A percentile compares a stretch with the other conserved stretches of the same genome.
Evolutionary conservation across 2,888 invertebrate species (phyloP).

Genomic region (Drosophila anomalata): DNA sequence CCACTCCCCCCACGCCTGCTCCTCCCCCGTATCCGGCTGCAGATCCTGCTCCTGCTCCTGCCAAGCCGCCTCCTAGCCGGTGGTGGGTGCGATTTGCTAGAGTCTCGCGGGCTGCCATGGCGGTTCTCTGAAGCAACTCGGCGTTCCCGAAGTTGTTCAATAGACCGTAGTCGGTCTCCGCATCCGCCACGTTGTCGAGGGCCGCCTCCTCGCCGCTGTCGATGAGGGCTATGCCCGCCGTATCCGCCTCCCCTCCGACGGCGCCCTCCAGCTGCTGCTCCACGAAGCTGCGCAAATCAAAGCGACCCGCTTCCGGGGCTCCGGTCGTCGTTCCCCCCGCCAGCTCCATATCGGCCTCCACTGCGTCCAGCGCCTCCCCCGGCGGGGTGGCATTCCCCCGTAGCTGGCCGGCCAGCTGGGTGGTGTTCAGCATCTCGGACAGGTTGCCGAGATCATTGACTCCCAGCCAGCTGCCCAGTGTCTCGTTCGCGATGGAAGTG

Average conservation of each 20-base stretch:
- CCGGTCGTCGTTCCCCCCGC: slow-evolving; percentile 24
- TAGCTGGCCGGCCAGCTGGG: slow-evolving; percentile 23
- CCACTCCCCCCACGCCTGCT: slow-evolving; percentile 12
- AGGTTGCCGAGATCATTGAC: slow-evolving; percentile 40
- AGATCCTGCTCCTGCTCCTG: no score
- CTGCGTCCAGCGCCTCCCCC: background rate
- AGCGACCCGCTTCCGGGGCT: slow-evolving; percentile 40
- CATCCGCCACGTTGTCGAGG: slow-evolving; percentile 63
- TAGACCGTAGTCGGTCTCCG: slow-evolving; percentile 76
- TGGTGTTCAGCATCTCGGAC: slow-evolving; percentile 54
- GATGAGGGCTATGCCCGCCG: slow-evolving; percentile 79
- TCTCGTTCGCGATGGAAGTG: slow-evolving; percentile 48
- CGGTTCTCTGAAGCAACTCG: slow-evolving; percentile 59
- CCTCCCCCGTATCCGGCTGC: slow-evolving; percentile 10
- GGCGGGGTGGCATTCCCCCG: slow-evolving; percentile 1
- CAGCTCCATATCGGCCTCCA: slow-evolving; percentile 5
- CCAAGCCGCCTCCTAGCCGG: background rate
- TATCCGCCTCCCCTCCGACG: slow-evolving; percentile 51
- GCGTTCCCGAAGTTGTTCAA: slow-evolving; percentile 68
- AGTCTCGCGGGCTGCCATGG: slow-evolving; percentile 45
- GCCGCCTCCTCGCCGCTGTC: slow-evolving; percentile 81
- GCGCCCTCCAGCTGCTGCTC: slow-evolving; percentile 60
- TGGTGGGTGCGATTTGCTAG: slow-evolving; percentile 24
- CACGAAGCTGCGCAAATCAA: slow-evolving; percentile 65
- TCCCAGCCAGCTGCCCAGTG: slow-evolving; percentile 59